Evolutionary conservation across 2,113 vertebrate species (phyloP).

Genomic region (Gymnogyps californianus): DNA sequence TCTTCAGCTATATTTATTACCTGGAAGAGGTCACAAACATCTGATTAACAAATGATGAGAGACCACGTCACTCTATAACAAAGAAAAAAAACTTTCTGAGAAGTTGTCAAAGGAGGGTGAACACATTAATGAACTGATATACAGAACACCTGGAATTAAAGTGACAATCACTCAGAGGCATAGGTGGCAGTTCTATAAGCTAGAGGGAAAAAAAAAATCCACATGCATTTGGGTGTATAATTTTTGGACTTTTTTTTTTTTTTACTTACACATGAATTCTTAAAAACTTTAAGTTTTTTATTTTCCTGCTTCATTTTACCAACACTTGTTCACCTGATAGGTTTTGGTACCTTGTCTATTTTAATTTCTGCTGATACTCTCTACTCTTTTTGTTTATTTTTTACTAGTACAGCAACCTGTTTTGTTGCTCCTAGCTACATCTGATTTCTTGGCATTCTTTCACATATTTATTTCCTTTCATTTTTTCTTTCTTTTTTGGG

Average conservation of each 20-base stretch:
- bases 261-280: neutral
- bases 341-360: neutral
- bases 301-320: neutral
- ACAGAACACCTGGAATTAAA: neutral
- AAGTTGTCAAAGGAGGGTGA: neutral
- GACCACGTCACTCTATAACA: neutral
- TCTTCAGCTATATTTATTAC: neutral
- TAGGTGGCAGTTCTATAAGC: neutral
- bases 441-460: neutral
- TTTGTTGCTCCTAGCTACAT: neutral
- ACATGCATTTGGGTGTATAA: neutral
- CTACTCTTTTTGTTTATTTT: neutral
- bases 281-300: neutral
- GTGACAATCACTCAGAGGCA: neutral
- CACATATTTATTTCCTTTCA: neutral
- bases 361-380: neutral
- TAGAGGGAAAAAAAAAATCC: neutral
- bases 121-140: neutral
- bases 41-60: neutral
- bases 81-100: neutral
- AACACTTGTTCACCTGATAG: neutral
- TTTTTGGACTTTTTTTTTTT: neutral
- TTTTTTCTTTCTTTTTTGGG: rapidly evolving
- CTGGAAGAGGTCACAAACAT: neutral
- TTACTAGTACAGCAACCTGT: neutral